Evolutionary conservation across 2,113 vertebrate species (phyloP), one percentile per base, ranked within the genome.

Genomic region (Zosterops hypoxanthus): DNA sequence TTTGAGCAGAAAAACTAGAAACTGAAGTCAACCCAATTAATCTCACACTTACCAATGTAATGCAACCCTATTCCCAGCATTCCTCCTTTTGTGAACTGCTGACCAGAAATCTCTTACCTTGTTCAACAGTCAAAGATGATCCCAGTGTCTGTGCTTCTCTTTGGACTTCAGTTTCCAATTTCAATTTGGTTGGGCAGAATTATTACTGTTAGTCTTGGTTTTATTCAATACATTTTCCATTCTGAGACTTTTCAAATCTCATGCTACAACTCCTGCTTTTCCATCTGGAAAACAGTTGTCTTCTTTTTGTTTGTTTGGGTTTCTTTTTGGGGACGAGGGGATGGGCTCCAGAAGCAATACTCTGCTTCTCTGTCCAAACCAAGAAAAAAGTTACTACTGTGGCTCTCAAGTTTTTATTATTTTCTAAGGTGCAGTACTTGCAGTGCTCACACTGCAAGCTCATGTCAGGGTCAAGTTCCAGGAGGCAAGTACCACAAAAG

Each of bases 261-360:
- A 25, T 57, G 33, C 41, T 44, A 39, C 2, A 50, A 41, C 22
- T 70, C 20, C 29, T 34, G 47, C 8, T 61, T 72, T 79, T 86
- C 39, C 42, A 49, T 14, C 53, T 88, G 12, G 16, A 76, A 90
- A 88, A 10, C 12, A 23, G 36, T 33, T 33, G 3, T 18, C 12
- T 18, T 59, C 7, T 25, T 33, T 56, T 29, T 28, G 3, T 42
- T 64, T 21, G 15, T 57, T 75, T 29, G 4, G 5, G 2, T 34
- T 59, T 59, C 39, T 7, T 31, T 25, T 50, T 5, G 4, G 2
- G 1, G 6, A 39, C 11, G 36, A 39, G 5, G 3, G 7, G 6
- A 18, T 14, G 3, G 1, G 7, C 55, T 18, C 9, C 52, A 66
- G 63, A 56, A 82, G 24, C 16, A 80, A 46, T 24, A 44, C 13